Base-by-base conservation (phyloP, 2,888 invertebrate species). In the Rhagonycha fulva region DNA sequence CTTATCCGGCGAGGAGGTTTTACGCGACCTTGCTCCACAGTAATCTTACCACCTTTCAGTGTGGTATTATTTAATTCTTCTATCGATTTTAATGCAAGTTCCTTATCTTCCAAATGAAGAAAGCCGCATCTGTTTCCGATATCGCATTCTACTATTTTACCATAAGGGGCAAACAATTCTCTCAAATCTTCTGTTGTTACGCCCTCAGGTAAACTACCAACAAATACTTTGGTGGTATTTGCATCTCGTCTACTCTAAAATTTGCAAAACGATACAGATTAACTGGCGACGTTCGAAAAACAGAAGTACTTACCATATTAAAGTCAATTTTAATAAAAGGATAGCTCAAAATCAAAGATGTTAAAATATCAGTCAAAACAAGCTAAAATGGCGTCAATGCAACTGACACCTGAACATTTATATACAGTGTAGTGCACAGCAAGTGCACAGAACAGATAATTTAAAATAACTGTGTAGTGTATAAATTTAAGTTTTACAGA, bases 101-200 rank as follows among this genome's bases (percentile, higher is more conserved):
- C 94, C 83, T 93, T 92, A 19, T 94, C 93, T 85, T 95, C 94
- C 93, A 96, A 93, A 88, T 97, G 97, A 70, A 98, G 95, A 89
- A 98, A 98, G 10, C 97, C 98, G 87, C 96, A 98, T 78, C 96
- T 93, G 87, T 97, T 97, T 89, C 98, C 94, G 76, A 98, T 95
- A 86, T 98, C 98, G 88, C 97, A 97, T 88, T 98, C 98, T 14
- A 95, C 95, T 7, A 98, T 97, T 74, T 91, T 91, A 67, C 97
- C 97, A 87, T 94, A 96, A 71, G 94, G 93, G 81, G 95, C 93
- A 89, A 98, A 98, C 70, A 97, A 89, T 80, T 92, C 92, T 68
- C 94, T 90, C 67, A 97, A 90, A 83, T 97, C 96, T 83, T 95
- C 94, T 73, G 94, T 93, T 84, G 94, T 94, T 81, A 96, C 95